phyloP scores from a whole-genome alignment of 2,113 vertebrate genomes.

The Nematolebias whitei region DNA sequence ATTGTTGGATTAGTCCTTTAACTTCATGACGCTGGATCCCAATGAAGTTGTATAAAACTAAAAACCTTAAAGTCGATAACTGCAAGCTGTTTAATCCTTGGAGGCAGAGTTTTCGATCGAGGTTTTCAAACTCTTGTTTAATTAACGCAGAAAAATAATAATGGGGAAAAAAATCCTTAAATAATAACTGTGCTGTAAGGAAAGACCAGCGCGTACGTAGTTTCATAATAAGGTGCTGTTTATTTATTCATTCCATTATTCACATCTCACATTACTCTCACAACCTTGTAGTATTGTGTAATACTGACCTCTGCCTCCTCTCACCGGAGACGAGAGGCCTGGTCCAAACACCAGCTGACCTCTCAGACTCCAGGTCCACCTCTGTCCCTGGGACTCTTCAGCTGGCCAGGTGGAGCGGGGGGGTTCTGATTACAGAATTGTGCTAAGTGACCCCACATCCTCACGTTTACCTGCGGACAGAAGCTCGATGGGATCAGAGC shows the following conservation, averaged over 20 bases:
- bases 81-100: too few species aligned
- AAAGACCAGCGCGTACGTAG: conserved; percentile 26
- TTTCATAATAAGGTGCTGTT: conserved; percentile 78
- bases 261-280: conserved; percentile 63
- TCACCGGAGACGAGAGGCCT: conserved; percentile 18
- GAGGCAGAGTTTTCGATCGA: too few species aligned
- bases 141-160: too few species aligned
- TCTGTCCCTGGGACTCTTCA: conserved; percentile 20
- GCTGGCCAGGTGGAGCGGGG: background rate
- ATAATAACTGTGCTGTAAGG: background rate
- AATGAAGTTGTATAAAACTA: too few species aligned
- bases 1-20: too few species aligned
- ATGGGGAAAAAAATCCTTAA: background rate
- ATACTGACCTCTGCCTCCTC: conserved; percentile 68
- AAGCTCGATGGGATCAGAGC: conserved; percentile 16
- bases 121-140: too few species aligned
- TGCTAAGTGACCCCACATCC: background rate
- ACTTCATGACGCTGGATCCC: too few species aligned
- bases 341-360: background rate
- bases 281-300: conserved; percentile 58
- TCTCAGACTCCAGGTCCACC: conserved; percentile 1
- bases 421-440: conserved; percentile 5
- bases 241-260: conserved; percentile 73
- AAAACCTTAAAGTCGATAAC: too few species aligned
- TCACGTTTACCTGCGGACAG: conserved; percentile 24